These are phyloP conservation scores for Sebastes iracundus DNA, from an alignment of 2,797 vertebrate genomes.

Conservation along the genomic window DNA sequence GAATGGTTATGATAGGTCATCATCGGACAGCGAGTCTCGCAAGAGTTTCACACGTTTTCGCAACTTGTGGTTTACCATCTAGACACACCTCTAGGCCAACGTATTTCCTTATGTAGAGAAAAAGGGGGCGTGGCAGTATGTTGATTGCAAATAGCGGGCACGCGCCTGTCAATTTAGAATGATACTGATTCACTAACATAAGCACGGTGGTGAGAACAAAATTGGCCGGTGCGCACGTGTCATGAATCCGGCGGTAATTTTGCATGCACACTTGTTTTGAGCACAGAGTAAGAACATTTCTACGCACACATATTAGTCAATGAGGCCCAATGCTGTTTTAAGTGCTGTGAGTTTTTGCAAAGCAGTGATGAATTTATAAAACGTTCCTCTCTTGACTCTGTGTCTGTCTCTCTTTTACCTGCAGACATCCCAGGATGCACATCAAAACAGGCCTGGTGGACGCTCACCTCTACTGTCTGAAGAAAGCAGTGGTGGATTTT, in stretches of 20 bases:
- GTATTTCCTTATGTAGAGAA: background rate
- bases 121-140: background rate
- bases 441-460: conserved; percentile 95
- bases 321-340: background rate
- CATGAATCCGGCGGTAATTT: background rate
- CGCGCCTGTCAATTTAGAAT: background rate
- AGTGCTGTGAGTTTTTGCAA: background rate
- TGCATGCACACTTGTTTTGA: background rate
- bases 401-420: conserved; percentile 11
- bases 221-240: background rate
- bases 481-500: conserved; percentile 95
- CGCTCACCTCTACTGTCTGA: conserved; percentile 98
- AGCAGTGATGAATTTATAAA: background rate
- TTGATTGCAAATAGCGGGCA: background rate
- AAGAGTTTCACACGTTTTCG: background rate
- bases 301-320: background rate
- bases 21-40: background rate
- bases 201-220: too few species aligned
- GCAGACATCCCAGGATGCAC: conserved; percentile 93
- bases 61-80: background rate
- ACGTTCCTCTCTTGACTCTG: background rate
- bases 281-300: background rate
- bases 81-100: background rate
- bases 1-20: background rate
- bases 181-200: background rate